Evolutionary conservation across 2,888 invertebrate genomes (phyloP).

Genomic region (Cerastoderma edule): DNA sequence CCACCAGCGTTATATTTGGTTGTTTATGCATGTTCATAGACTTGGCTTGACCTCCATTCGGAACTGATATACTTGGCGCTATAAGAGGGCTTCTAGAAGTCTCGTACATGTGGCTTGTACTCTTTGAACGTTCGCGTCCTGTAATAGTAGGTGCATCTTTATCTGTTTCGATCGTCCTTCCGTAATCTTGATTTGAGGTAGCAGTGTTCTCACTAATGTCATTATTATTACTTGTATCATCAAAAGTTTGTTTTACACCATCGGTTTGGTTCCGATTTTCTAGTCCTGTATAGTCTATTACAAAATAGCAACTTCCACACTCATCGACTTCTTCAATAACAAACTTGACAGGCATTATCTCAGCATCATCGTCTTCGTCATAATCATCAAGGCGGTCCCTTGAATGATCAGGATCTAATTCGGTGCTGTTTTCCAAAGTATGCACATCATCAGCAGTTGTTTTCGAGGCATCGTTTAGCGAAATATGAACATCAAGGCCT

Average conservation of each 20-base stretch:
- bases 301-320: neutral
- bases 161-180: too few species aligned
- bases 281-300: neutral
- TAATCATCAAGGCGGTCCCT: neutral
- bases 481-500: too few species aligned
- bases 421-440: too few species aligned
- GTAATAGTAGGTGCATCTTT: neutral
- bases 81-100: neutral
- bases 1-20: neutral
- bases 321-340: constrained; percentile 1
- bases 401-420: too few species aligned
- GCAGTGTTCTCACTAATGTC: neutral
- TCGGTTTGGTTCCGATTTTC: neutral
- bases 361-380: neutral
- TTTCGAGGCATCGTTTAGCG: too few species aligned
- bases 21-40: neutral
- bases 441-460: too few species aligned
- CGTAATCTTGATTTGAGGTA: too few species aligned
- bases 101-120: neutral
- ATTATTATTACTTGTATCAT: neutral
- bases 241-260: too few species aligned
- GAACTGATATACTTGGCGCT: neutral
- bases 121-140: neutral
- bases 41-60: neutral
- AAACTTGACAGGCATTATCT: constrained; percentile 3